Evolutionary conservation across 2,797 vertebrate genomes (phyloP), one percentile per base, ranked within the genome.

Genomic region (Tarsius wallacei): DNA sequence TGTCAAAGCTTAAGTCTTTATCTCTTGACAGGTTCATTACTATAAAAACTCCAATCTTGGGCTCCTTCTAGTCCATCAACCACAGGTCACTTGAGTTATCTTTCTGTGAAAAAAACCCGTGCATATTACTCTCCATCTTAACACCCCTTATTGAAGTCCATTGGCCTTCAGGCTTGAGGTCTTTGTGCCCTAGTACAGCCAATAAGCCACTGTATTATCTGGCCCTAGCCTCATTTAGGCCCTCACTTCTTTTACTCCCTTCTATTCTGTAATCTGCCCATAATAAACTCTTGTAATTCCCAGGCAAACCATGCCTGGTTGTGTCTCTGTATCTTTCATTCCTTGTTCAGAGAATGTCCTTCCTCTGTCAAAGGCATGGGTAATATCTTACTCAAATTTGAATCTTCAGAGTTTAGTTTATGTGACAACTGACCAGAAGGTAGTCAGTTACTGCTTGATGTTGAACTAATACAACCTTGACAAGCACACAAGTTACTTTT

Each of bases 341-440:
- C 11, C 64, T 91, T 96, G 42, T 93, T 31, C 13, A 36, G 36
- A 90, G 9, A 82, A 87, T 82, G 10, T 31, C 61, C 14, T 81
- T 90, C 49, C 3, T 89, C 14, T 97, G 74, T 91, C 47, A 64
- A 88, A 96, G 24, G 3, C 64, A 47, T 77, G 19, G 33, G 12
- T 1, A 80, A 81, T 49, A 11, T 84, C 19, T 82, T 76, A 71
- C 12, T 77, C 33, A 81, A 94, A 93, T 80, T 33, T 68, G 31
- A 94, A 77, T 85, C 33, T 89, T 92, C 47, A 80, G 36, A 83
- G 24, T 92, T 91, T 66, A 73, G 49, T 19, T 57, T 57, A 70
- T 61, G 5, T 47, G 57, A 36, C 61, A 94, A 73, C 13, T 87
- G 26, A 88, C 57, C n/a, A 73, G 13, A 47, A 87, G 33, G 26